Conservation (phyloP, 2,797 vertebrate species). For the Acipenser oxyrinchus region DNA sequence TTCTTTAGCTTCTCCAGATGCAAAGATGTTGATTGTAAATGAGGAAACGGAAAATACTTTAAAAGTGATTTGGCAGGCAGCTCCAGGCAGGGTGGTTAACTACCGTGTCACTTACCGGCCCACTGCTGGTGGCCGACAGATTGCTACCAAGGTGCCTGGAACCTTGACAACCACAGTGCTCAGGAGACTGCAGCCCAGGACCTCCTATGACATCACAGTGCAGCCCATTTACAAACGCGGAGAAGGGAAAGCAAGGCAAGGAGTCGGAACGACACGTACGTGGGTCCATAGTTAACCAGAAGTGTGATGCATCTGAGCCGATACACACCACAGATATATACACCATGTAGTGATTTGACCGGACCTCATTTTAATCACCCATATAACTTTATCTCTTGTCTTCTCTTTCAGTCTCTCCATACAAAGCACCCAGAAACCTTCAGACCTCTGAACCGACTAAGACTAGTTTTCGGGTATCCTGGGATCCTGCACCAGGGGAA, state of each 20-base stretch:
- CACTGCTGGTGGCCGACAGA: conserved; percentile 58
- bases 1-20: conserved; percentile 62
- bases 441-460: conserved; percentile 86
- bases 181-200: conserved; percentile 71
- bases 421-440: conserved; percentile 85
- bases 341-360: conserved; percentile 6
- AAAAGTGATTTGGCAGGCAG: conserved; percentile 73
- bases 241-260: conserved; percentile 90
- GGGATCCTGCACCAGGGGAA: conserved; percentile 82
- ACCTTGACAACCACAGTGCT: conserved; percentile 61
- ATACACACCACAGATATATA: conserved; percentile 21
- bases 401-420: conserved; percentile 69
- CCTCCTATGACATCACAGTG: conserved; percentile 76
- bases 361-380: conserved; percentile 29
- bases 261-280: conserved; percentile 92
- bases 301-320: conserved; percentile 33
- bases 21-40: conserved; percentile 63
- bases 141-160: conserved; percentile 62
- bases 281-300: conserved; percentile 58
- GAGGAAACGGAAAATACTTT: conserved; percentile 81
- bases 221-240: conserved; percentile 80
- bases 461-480: conserved; percentile 87
- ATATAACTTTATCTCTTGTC: conserved; percentile 10
- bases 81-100: conserved; percentile 71
- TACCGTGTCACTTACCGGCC: conserved; percentile 76